Evolutionary conservation across 1,140 invertebrate species (phyloP).

Genomic region (Babylonia areolata): DNA sequence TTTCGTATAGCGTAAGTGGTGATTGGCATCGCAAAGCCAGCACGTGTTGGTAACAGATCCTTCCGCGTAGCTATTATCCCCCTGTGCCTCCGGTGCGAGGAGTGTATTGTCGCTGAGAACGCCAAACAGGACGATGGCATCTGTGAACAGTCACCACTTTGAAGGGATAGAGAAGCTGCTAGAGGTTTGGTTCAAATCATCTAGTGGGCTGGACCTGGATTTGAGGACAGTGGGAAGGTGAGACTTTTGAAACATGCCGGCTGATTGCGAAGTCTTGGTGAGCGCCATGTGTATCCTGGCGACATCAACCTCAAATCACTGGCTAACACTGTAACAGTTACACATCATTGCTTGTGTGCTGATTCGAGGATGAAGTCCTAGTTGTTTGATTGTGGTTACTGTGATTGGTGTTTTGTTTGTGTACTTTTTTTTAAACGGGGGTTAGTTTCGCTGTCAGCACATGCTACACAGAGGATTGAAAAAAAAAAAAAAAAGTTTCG

Average conservation of each 20-base stretch:
- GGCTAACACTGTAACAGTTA: no score
- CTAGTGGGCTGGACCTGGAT: slow-evolving; percentile 82
- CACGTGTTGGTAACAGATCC: neutral
- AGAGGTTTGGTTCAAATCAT: slow-evolving; percentile 91
- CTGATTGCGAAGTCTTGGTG: no score
- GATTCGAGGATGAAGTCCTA: no score
- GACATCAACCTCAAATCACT: no score
- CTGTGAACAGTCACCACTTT: slow-evolving; percentile 78
- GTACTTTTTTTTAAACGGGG: no score
- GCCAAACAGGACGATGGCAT: slow-evolving; percentile 31
- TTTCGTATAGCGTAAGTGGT: neutral
- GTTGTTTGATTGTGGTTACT: no score
- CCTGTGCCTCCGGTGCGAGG: neutral
- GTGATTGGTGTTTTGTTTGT: no score
- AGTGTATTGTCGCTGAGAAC: neutral
- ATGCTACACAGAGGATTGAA: no score
- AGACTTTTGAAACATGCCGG: neutral
- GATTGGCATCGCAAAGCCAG: neutral
- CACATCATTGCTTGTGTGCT: no score
- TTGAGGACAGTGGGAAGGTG: slow-evolving; percentile 71
- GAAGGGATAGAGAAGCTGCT: slow-evolving; percentile 98
- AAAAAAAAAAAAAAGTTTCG: no score
- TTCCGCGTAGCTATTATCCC: neutral
- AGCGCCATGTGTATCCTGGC: no score
- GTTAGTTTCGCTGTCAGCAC: no score